Conservation (phyloP, 1,140 invertebrate species). For the Conopomorpha cramerella region DNA sequence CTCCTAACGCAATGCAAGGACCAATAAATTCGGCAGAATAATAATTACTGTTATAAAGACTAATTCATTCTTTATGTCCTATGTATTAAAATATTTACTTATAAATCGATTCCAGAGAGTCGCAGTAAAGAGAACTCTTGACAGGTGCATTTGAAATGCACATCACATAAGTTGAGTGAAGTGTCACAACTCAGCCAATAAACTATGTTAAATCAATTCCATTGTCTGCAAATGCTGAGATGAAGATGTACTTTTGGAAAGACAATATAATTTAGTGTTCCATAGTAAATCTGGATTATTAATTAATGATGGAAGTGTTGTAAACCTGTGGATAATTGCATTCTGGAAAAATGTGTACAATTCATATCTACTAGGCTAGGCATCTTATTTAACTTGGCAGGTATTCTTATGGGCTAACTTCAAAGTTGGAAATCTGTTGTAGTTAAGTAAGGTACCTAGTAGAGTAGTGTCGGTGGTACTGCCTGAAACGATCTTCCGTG, state of each 20-base stretch:
- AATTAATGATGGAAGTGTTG: constrained; percentile 52
- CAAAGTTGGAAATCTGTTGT: too few species aligned
- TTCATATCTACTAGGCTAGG: too few species aligned
- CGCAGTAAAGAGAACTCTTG: constrained; percentile 25
- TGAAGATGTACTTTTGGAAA: constrained; percentile 52
- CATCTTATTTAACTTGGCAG: too few species aligned
- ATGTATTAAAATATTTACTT: constrained; percentile 55
- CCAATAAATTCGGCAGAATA: constrained; percentile 58
- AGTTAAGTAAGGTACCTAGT: too few species aligned
- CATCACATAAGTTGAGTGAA: too few species aligned
- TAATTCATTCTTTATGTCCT: constrained; percentile 44
- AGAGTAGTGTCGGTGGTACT: too few species aligned
- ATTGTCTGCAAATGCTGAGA: constrained; percentile 25
- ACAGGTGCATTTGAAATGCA: too few species aligned
- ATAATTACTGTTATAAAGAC: constrained; percentile 30
- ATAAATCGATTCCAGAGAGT: constrained; percentile 46
- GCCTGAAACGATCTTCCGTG: too few species aligned
- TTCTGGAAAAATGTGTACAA: too few species aligned
- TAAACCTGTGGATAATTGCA: constrained; percentile 38
- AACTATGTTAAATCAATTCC: constrained; percentile 31
- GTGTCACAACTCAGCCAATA: constrained; percentile 18
- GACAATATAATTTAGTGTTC: constrained; percentile 58
- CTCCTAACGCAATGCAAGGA: constrained; percentile 57
- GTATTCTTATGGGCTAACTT: too few species aligned
- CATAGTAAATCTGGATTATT: constrained; percentile 54